A percentile compares a stretch with the other conserved stretches of the same genome.
Conservation (phyloP, 2,888 invertebrate genomes). For the Heliconius aoede region DNA sequence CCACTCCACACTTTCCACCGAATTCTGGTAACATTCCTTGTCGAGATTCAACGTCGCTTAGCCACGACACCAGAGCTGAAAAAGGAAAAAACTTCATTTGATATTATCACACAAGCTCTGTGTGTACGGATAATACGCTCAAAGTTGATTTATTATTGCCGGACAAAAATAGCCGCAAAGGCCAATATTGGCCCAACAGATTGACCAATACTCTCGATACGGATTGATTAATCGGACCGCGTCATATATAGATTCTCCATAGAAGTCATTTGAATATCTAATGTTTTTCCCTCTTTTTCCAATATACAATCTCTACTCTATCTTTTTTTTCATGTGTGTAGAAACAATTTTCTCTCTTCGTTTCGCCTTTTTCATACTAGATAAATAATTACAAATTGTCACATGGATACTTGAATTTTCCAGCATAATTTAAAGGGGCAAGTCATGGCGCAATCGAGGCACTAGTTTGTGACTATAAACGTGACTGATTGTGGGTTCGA, state of each 20-base stretch:
- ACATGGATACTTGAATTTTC: no score
- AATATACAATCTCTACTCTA: neutral
- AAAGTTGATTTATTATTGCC: slow-evolving; percentile 31
- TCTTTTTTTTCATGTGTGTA: neutral
- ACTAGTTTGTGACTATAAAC: no score
- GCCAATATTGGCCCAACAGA: slow-evolving; percentile 35
- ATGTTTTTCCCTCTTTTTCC: neutral
- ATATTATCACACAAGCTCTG: no score
- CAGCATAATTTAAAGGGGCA: no score
- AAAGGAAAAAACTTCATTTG: no score
- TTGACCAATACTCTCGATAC: slow-evolving; percentile 25
- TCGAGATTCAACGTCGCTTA: no score
- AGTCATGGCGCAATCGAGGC: no score
- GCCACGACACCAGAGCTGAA: no score
- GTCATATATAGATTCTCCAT: slow-evolving; percentile 6
- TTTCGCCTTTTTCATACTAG: neutral
- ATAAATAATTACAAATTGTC: no score
- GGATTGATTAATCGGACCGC: slow-evolving; percentile 20
- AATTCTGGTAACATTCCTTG: no score
- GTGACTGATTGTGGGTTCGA: no score
- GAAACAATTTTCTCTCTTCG: neutral
- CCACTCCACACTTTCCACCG: no score
- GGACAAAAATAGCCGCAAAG: slow-evolving; percentile 29
- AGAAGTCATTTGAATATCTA: neutral
- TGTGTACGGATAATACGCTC: slow-evolving; percentile 25